These are phyloP conservation scores for Caenorhabditis wallacei DNA, from an alignment of 2,888 invertebrate species.

Conservation along the genomic window DNA sequence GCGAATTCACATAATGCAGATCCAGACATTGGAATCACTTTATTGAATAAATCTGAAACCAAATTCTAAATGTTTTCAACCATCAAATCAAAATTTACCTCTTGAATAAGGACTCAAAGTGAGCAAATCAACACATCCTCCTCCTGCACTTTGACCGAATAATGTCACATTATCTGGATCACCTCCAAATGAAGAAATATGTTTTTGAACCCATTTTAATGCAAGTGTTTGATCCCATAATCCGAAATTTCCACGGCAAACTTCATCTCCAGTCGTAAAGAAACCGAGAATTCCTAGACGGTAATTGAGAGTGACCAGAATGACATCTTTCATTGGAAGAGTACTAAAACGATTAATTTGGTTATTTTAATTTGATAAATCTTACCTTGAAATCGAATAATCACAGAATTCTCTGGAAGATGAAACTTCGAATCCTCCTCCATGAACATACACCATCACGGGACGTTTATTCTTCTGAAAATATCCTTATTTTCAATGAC, in stretches of 20 bases:
- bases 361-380: neutral
- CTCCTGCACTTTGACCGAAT: constrained; percentile 81
- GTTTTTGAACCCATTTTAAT: constrained; percentile 80
- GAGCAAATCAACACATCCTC: constrained; percentile 71
- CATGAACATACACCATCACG: constrained; percentile 39
- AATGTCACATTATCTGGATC: constrained; percentile 80
- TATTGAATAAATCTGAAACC: constrained; percentile 68
- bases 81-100: constrained; percentile 67
- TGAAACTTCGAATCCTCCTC: constrained; percentile 37
- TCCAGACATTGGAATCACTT: constrained; percentile 75
- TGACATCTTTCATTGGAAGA: constrained; percentile 76
- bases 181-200: constrained; percentile 80
- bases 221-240: constrained; percentile 82
- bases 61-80: neutral
- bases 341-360: too few species aligned
- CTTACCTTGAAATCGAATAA: constrained; percentile 52
- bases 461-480: constrained; percentile 30
- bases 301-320: constrained; percentile 78
- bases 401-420: constrained; percentile 36
- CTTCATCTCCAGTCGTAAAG: constrained; percentile 68
- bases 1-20: constrained; percentile 69
- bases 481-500: neutral
- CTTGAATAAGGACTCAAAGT: constrained; percentile 73
- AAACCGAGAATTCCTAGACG: constrained; percentile 79
- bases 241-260: constrained; percentile 77